Evolutionary conservation across 1,140 invertebrate genomes (phyloP).

Genomic region (Drosophila bocki): DNA sequence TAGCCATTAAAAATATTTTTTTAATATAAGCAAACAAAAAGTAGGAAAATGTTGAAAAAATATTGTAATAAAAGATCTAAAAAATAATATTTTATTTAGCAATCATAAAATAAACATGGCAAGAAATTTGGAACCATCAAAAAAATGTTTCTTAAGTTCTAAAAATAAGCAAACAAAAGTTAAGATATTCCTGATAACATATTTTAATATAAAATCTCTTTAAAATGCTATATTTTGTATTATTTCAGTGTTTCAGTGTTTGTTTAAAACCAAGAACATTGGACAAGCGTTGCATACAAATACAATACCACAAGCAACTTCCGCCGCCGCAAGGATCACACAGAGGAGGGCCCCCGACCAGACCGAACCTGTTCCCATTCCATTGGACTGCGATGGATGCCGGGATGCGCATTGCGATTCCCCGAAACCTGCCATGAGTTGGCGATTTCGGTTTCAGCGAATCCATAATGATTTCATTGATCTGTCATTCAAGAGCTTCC

Average conservation of each 20-base stretch:
- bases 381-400: constrained; percentile 1
- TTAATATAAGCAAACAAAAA: background rate
- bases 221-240: background rate
- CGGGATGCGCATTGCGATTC: constrained; percentile 18
- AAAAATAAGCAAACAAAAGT: background rate
- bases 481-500: constrained; percentile 79
- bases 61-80: background rate
- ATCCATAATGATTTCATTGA: constrained; percentile 81
- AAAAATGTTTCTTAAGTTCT: background rate
- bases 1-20: background rate
- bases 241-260: background rate
- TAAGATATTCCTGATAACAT: background rate
- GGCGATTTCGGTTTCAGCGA: constrained; percentile 49
- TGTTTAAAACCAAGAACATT: constrained; percentile 2
- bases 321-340: constrained; percentile 72
- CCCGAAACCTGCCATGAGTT: constrained; percentile 55
- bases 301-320: constrained; percentile 75
- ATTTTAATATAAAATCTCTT: background rate
- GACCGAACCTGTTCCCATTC: constrained; percentile 54
- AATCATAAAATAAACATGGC: background rate
- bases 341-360: constrained; percentile 8
- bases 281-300: constrained; percentile 62
- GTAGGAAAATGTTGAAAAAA: background rate
- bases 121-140: too few relatives aligned
- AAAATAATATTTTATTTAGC: background rate